Percentiles rank a stretch among this genome's conserved stretches.
Evolutionary conservation across 2,888 invertebrate genomes (phyloP).

Genomic region (Merodon equestris): DNA sequence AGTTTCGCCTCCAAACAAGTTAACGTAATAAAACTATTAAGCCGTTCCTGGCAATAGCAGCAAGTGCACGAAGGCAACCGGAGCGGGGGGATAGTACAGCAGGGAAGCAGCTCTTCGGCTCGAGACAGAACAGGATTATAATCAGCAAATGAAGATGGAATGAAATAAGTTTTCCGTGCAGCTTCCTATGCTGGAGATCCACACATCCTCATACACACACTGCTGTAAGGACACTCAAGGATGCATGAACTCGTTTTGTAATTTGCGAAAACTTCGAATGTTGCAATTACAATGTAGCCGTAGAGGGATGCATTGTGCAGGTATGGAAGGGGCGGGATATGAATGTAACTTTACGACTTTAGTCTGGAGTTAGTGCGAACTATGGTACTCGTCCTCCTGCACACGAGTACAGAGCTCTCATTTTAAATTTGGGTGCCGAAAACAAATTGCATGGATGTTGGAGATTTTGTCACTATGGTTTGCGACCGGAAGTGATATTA

Average conservation of each 20-base stretch:
- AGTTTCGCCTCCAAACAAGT: conserved; percentile 44
- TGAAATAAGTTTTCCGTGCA: conserved; percentile 60
- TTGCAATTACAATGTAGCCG: conserved; percentile 46
- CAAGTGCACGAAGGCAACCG: conserved; percentile 7
- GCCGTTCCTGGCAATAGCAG: conserved; percentile 47
- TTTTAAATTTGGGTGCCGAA: too few species aligned
- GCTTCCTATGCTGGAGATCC: not conserved
- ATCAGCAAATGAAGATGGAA: conserved; percentile 68
- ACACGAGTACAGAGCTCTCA: too few species aligned
- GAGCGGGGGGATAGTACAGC: conserved; percentile 18
- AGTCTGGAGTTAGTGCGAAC: conserved; percentile 16
- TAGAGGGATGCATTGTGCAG: conserved; percentile 28
- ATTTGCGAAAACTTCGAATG: conserved; percentile 56
- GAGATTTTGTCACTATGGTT: too few species aligned
- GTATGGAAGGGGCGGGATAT: too few species aligned
- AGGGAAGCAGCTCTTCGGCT: conserved; percentile 24
- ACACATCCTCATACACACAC: not conserved
- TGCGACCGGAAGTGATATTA: too few species aligned
- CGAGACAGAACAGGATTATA: conserved; percentile 58
- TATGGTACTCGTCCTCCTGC: too few species aligned
- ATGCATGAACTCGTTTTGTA: conserved; percentile 53
- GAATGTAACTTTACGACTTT: conserved; percentile 3
- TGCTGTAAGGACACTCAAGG: conserved; percentile 38
- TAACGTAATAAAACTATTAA: conserved; percentile 68
- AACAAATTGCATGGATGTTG: too few species aligned